Evolutionary conservation across 2,797 vertebrate genomes (phyloP), one percentile per base, ranked within the genome.

Genomic region (Alosa sapidissima): DNA sequence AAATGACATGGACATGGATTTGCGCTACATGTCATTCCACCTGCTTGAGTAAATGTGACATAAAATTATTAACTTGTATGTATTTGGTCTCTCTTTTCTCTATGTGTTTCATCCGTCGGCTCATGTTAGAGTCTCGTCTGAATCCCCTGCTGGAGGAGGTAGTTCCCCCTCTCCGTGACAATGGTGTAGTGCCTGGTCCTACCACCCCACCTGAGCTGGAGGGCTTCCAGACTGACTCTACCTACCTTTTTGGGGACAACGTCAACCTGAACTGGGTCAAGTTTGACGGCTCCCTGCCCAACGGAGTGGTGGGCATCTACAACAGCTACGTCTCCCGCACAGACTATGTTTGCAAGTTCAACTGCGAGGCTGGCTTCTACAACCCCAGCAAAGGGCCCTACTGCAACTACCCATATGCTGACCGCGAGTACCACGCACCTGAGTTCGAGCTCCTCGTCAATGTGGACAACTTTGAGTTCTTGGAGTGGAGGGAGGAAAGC

Each of bases 321-420:
- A 96, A 95, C 54, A 87, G 93, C 36, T 94, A 94, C 86, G 88
- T 91, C 0, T 28, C 92, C 68, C 94, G 95, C 16, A 92, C 87
- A 0, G 95, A 96, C 89, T 95, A 94, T 21, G 89, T 96, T 87
- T 96, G 95, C 89, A 93, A 93, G 65, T 93, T 89, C 87, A 87
- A 92, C 86, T 95, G 94, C 1, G 93, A 95, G 85, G 92, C 94
- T 0, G 95, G 95, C 1, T 96, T 94, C 87, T 95, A 95, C 90
- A 93, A 88, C 21, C 92, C 93, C 1, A 90, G 8, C 84, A 90
- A 94, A 85, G 94, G 95, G 6, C 93, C 95, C 0, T 94, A 94
- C 89, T 96, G 95, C 83, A 92, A 92, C 72, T 96, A 95, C 87
- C 93, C 95, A 6, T 94, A 94, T 7, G 93, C 90, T 8, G 88